phyloP scores from a whole-genome alignment of 2,888 invertebrate species.

The Dicranocentrus wangi region DNA sequence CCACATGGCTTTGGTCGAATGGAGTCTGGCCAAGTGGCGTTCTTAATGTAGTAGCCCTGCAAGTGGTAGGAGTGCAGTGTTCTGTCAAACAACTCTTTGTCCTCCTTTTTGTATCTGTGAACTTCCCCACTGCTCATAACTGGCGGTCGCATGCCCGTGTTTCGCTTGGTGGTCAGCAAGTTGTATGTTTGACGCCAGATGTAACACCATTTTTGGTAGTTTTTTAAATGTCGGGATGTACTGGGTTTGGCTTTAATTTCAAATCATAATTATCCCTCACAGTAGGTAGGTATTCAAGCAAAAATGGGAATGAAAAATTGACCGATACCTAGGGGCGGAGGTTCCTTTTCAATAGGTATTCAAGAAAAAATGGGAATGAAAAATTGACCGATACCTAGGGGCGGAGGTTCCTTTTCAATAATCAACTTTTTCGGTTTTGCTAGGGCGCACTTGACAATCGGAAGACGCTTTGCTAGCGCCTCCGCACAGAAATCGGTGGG shows the following conservation, averaged over 20 bases:
- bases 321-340: conserved; percentile 24
- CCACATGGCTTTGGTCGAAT: conserved; percentile 26
- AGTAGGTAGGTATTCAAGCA: no score
- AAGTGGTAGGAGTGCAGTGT: conserved; percentile 42
- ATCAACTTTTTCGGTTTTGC: conserved; percentile 37
- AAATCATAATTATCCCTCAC: background rate
- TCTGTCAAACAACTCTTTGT: conserved; percentile 44
- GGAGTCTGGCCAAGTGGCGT: conserved; percentile 29
- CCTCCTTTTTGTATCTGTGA: conserved; percentile 36
- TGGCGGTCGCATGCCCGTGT: conserved; percentile 20
- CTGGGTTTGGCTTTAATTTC: conserved; percentile 27
- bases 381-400: conserved; percentile 16
- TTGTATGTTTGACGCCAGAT: conserved; percentile 53
- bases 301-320: background rate
- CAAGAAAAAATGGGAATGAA: no score
- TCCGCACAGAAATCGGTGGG: conserved; percentile 48
- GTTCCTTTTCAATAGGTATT: conserved; percentile 39
- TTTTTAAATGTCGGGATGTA: conserved; percentile 37
- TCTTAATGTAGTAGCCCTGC: conserved; percentile 39
- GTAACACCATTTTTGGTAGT: conserved; percentile 54
- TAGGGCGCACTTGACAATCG: conserved; percentile 41
- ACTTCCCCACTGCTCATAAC: conserved; percentile 49
- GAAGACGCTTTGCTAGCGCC: conserved; percentile 36
- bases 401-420: conserved; percentile 38
- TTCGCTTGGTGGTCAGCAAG: conserved; percentile 12